phyloP scores from a whole-genome alignment of 2,797 vertebrate species.

The Spheniscus humboldti region DNA sequence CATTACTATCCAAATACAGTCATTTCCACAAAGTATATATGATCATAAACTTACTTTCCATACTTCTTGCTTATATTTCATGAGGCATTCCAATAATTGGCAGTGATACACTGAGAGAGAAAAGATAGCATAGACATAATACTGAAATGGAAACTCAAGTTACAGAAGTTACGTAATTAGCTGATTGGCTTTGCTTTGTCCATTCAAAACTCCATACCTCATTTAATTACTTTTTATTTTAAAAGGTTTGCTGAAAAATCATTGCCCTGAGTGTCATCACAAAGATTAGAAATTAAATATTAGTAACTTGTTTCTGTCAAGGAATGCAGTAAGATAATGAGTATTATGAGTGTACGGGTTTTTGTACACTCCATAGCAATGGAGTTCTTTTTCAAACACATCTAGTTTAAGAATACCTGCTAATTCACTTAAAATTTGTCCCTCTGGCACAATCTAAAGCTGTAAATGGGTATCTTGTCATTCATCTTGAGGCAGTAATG shows the following conservation, averaged over 20 bases:
- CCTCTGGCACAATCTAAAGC: not conserved
- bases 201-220: not conserved
- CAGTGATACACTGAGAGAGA: constrained; percentile 93
- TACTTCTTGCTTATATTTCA: constrained; percentile 99
- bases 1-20: not conserved
- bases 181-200: not conserved
- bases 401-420: not conserved
- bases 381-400: not conserved
- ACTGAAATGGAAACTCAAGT: constrained; percentile 8
- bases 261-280: not conserved
- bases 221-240: not conserved
- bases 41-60: constrained; percentile 90
- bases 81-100: constrained; percentile 97
- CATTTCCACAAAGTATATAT: constrained; percentile 1
- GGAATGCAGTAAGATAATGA: not conserved
- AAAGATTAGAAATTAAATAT: not conserved
- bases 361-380: not conserved
- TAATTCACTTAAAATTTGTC: not conserved
- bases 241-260: not conserved
- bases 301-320: not conserved
- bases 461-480: not conserved
- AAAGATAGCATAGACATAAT: constrained; percentile 55
- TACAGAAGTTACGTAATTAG: not conserved
- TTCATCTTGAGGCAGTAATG: not conserved
- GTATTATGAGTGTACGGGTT: not conserved